Conservation (phyloP, 1,140 invertebrate species). For the Ceratosolen fusciceps region DNA sequence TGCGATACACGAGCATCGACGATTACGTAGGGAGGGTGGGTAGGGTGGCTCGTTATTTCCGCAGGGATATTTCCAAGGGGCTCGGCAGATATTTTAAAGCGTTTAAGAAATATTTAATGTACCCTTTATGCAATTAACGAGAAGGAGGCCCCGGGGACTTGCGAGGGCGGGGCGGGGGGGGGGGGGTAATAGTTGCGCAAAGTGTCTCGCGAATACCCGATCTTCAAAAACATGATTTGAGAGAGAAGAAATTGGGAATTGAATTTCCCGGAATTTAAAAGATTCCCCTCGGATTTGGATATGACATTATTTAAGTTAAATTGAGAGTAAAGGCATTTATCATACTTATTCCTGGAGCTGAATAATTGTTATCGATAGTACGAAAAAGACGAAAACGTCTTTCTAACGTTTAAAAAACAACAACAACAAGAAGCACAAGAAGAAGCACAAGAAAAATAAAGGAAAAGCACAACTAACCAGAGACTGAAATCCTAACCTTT, state of each 20-base stretch:
- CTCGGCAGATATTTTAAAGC: too few relatives aligned
- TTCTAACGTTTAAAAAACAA: too few relatives aligned
- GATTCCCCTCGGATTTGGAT: background rate
- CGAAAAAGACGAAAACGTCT: background rate
- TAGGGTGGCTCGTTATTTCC: too few relatives aligned
- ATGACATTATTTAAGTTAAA: conserved; percentile 6
- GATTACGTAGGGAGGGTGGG: too few relatives aligned
- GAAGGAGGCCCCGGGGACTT: too few relatives aligned
- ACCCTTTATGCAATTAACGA: background rate
- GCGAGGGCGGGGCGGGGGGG: too few relatives aligned
- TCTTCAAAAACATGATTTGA: conserved; percentile 5
- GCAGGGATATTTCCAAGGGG: too few relatives aligned
- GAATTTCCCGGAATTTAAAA: background rate
- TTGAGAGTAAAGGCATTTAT: background rate
- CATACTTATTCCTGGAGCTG: background rate
- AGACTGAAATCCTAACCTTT: too few relatives aligned
- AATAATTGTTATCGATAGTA: background rate
- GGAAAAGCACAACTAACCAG: too few relatives aligned
- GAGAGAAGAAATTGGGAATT: background rate
- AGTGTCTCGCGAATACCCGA: background rate
- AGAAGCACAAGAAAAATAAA: too few relatives aligned
- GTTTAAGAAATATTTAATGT: background rate
- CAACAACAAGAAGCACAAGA: too few relatives aligned
- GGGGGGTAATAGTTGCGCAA: background rate
- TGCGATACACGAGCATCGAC: too few relatives aligned